These are phyloP conservation scores for Melanchra persicariae DNA, from an alignment of 2,888 invertebrate genomes.

Conservation along the genomic window DNA sequence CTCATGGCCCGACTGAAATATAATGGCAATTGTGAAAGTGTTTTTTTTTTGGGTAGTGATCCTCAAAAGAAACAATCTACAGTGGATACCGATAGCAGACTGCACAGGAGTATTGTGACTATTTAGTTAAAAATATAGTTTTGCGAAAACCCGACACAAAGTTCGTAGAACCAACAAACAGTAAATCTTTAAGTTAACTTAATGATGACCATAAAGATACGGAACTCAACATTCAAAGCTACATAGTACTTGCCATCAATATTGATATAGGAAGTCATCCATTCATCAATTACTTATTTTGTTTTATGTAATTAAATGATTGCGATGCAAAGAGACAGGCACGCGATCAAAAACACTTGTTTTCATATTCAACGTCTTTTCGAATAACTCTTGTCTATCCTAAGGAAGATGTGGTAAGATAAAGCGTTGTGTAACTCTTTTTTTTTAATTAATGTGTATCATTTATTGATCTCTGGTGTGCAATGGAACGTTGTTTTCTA, in stretches of 20 bases:
- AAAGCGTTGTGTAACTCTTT: constrained; percentile 31
- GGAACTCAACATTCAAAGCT: constrained; percentile 22
- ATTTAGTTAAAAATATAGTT: neutral
- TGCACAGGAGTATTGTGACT: neutral
- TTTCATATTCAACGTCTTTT: constrained; percentile 42
- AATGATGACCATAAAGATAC: constrained; percentile 18
- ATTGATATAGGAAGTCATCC: constrained; percentile 61
- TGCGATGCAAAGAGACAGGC: constrained; percentile 55
- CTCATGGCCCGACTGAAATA: neutral
- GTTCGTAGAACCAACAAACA: neutral
- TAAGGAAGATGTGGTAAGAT: constrained; percentile 28
- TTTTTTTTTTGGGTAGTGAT: neutral
- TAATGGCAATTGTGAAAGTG: neutral
- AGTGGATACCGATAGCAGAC: neutral
- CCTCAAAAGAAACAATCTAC: neutral
- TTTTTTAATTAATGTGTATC: constrained; percentile 20
- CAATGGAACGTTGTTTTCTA: constrained; percentile 12
- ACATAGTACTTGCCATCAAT: constrained; percentile 9
- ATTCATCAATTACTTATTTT: constrained; percentile 64
- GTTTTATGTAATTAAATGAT: constrained; percentile 65
- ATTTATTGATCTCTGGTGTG: constrained; percentile 35
- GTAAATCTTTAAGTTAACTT: neutral
- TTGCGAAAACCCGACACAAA: neutral
- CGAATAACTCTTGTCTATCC: constrained; percentile 28
- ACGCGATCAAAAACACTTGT: constrained; percentile 61